These are phyloP conservation scores for Rhingia rostrata DNA, from an alignment of 2,888 invertebrate species.

Conservation along the genomic window DNA sequence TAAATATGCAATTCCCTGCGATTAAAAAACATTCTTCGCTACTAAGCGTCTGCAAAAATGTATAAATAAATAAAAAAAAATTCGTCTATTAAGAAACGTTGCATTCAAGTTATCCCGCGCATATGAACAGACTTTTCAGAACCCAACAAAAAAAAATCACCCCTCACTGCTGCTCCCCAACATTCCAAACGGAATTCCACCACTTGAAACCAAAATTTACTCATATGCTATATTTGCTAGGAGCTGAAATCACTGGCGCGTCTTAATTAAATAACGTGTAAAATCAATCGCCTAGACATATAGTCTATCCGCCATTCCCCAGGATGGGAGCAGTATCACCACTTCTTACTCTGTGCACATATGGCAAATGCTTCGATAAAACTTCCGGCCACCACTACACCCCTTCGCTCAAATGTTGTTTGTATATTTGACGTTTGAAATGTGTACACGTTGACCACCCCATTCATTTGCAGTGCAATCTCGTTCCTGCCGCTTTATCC, in stretches of 20 bases:
- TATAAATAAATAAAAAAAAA: no score
- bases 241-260: neutral
- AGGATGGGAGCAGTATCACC: neutral
- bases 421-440: neutral
- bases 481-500: neutral
- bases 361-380: neutral
- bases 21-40: no score
- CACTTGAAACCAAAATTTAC: neutral
- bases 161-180: neutral
- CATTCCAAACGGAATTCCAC: neutral
- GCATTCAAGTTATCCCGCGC: no score
- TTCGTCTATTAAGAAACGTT: no score
- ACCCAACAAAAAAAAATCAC: neutral
- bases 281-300: slow-evolving; percentile 12
- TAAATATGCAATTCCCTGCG: no score
- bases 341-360: neutral
- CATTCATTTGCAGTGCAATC: neutral
- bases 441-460: neutral
- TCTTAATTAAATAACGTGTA: slow-evolving; percentile 19
- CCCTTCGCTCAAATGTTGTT: neutral
- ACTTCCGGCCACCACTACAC: neutral
- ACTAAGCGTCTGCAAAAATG: no score
- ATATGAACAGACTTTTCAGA: no score
- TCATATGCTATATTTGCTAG: neutral
- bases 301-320: neutral